These are phyloP conservation scores for Aspidiotus destructor DNA, from an alignment of 2,888 invertebrate genomes.

Conservation along the genomic window DNA sequence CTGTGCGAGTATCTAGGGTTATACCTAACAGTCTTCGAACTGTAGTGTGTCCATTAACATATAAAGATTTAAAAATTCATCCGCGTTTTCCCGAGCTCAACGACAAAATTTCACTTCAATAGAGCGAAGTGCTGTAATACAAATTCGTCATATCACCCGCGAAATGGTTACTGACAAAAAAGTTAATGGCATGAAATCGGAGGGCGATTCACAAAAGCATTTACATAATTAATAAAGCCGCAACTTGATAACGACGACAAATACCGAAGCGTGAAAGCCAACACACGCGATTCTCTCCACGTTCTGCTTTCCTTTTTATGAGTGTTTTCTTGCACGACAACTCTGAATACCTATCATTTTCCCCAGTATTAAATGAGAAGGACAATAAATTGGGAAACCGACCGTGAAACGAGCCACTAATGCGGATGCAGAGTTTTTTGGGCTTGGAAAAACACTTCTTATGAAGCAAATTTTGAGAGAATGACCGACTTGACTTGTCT, in stretches of 20 bases:
- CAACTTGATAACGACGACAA: not conserved
- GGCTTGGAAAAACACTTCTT: no score
- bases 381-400: no score
- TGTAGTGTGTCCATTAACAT: not conserved
- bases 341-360: not conserved
- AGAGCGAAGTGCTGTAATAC: not conserved
- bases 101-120: not conserved
- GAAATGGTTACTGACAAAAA: not conserved
- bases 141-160: conserved; percentile 4
- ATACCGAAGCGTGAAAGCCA: not conserved
- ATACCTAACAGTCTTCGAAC: not conserved
- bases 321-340: not conserved
- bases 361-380: not conserved
- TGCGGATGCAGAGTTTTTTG: no score
- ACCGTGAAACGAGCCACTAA: no score
- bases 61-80: conserved; percentile 3
- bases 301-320: not conserved
- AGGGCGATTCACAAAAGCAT: conserved; percentile 4
- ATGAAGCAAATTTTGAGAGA: no score
- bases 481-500: no score
- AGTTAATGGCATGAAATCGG: conserved; percentile 4
- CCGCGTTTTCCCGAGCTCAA: not conserved
- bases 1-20: not conserved
- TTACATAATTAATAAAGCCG: conserved; percentile 4
- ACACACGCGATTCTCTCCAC: not conserved